Evolutionary conservation across 2,888 invertebrate species (phyloP).

Genomic region (Drosophila pseudotalamancana): DNA sequence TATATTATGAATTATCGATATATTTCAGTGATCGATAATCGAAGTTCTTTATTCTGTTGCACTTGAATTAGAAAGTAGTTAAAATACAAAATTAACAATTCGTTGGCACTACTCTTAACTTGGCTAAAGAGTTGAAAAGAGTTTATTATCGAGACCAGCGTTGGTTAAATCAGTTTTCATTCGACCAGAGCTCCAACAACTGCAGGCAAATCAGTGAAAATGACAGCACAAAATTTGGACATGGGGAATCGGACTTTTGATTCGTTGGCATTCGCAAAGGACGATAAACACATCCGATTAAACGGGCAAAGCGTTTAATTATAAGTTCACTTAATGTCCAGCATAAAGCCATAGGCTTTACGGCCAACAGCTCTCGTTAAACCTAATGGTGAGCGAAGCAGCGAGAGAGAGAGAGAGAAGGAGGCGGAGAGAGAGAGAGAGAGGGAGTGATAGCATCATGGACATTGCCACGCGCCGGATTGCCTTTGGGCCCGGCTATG

Average conservation of each 20-base stretch:
- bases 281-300: constrained; percentile 71
- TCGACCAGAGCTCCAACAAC: not conserved
- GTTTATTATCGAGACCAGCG: constrained; percentile 21
- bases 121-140: too few relatives aligned
- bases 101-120: too few relatives aligned
- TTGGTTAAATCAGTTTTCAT: constrained; percentile 2
- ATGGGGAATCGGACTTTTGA: constrained; percentile 33
- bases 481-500: constrained; percentile 25
- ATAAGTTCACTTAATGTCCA: constrained; percentile 76
- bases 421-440: not conserved
- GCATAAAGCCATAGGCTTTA: constrained; percentile 66
- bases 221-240: constrained; percentile 30
- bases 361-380: constrained; percentile 35
- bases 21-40: too few relatives aligned
- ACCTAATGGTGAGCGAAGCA: constrained; percentile 5
- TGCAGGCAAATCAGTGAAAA: constrained; percentile 10
- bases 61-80: too few relatives aligned
- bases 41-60: too few relatives aligned
- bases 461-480: constrained; percentile 33
- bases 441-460: not conserved
- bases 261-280: constrained; percentile 28
- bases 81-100: too few relatives aligned
- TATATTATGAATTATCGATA: too few relatives aligned
- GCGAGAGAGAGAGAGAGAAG: not conserved
- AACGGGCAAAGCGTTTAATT: constrained; percentile 79